Evolutionary conservation across 2,888 invertebrate genomes (phyloP), one percentile per base, ranked within the genome.

Genomic region (Hipparchia sbordonii): DNA sequence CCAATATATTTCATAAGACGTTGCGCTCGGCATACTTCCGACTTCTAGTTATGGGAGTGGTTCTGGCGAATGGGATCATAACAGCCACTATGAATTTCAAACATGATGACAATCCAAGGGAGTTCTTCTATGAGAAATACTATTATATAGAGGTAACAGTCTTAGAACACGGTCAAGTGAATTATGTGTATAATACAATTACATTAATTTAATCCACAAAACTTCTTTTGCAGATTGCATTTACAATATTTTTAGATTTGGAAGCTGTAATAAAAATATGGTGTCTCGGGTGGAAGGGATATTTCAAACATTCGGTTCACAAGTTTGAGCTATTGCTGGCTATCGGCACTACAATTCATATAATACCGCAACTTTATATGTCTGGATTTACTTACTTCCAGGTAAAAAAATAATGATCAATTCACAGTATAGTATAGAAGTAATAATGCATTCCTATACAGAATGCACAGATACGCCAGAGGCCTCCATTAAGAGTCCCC

Each of bases 221-320:
- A 12, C 9, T 6, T 45, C 8, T 57, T 69, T 76, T 72, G 52
- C 88, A 97, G 96, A 96, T 98, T 77, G 97, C 97, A 1, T 99
- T 99, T 87, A 99, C 99, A 0, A 95, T 98, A 74, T 96, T 99
- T 79, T 95, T 99, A 85, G 97, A 99, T 86, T 91, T 99, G 77
- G 99, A 99, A 92, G 98, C 98, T 0, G 85, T 99, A 54, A 98
- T 99, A 85, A 99, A 99, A 93, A 97, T 99, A 79, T 98, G 98
- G 97, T 99, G 99, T 85, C 95, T 99, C 67, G 99, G 99, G 3
- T 97, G 99, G 95, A 95, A 97, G 72, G 98, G 98, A 10, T 99
- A 99, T 86, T 98, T 98, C 91, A 97, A 98, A 83, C 98, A 99
- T 87, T 98, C 99, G 0, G 97, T 99, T 78, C 99, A 99, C 89